Percentiles rank a stretch among this genome's conserved stretches.
These are phyloP conservation scores for Lumbricus terrestris DNA, from an alignment of 2,888 invertebrate genomes.

Conservation along the genomic window DNA sequence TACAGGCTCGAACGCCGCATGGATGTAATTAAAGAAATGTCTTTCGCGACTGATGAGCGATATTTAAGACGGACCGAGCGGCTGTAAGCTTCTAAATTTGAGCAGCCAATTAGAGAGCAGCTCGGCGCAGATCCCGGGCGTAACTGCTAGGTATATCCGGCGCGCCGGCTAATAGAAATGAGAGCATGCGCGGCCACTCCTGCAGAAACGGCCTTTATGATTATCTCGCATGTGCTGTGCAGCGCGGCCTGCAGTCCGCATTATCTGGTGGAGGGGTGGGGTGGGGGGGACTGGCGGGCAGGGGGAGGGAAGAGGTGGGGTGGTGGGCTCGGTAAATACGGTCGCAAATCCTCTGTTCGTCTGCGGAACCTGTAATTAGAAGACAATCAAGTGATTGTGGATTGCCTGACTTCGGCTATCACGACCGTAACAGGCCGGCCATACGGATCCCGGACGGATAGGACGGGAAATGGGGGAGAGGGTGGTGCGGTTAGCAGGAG, in stretches of 20 bases:
- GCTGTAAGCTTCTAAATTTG: not conserved
- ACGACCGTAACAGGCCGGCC: slow-evolving; percentile 11
- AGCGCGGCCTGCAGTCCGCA: not conserved
- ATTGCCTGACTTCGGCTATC: slow-evolving; percentile 12
- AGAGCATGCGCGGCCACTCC: not conserved
- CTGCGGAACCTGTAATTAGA: slow-evolving; percentile 4
- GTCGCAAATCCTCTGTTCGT: not conserved
- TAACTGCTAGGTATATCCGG: not conserved
- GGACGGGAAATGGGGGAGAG: not conserved
- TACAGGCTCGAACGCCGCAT: not conserved
- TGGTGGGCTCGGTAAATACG: not conserved
- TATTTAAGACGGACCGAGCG: not conserved
- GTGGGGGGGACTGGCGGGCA: not conserved
- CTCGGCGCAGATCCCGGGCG: not conserved
- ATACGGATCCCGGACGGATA: not conserved
- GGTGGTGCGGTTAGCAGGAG: not conserved
- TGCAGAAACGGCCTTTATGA: not conserved
- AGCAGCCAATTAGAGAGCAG: not conserved
- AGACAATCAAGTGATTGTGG: not conserved
- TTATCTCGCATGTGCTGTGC: slow-evolving; percentile 3
- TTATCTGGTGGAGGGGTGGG: not conserved
- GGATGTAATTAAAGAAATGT: slow-evolving; percentile 3
- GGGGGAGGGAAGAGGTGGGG: not conserved
- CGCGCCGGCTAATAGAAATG: not conserved
- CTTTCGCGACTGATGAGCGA: not conserved